Conservation (phyloP, 2,113 vertebrate genomes). For the Turdus rufiventris region DNA sequence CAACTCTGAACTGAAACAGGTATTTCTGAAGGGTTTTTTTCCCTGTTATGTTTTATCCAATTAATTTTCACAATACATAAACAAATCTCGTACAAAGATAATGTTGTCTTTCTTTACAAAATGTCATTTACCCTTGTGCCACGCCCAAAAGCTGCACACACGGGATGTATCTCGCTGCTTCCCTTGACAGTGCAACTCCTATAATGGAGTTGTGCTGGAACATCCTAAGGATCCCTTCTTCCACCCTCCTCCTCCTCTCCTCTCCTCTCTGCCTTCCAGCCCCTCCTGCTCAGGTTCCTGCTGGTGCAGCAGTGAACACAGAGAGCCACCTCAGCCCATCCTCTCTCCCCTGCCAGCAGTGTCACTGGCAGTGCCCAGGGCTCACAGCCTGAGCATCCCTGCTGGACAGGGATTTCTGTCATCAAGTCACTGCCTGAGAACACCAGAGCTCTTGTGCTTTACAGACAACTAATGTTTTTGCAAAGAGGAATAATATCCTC, state of each 20-base stretch:
- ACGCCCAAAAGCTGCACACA: background rate
- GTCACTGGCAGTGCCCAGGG: background rate
- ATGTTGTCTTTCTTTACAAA: background rate
- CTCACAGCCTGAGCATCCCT: background rate
- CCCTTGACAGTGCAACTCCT: accelerated
- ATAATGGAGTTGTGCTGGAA: background rate
- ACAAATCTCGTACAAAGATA: background rate
- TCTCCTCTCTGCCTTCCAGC: background rate
- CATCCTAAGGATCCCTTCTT: background rate
- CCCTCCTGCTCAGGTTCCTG: background rate
- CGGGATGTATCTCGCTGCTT: accelerated
- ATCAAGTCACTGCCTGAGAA: background rate
- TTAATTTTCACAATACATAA: background rate
- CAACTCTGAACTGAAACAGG: background rate
- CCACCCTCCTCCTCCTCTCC: background rate
- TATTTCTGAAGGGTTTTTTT: background rate
- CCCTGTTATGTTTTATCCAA: background rate
- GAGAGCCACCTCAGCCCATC: background rate
- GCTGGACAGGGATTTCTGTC: background rate
- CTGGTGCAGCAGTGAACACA: too few relatives aligned
- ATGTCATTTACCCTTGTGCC: background rate
- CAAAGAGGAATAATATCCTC: background rate
- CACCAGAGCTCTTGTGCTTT: background rate
- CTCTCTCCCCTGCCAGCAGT: background rate
- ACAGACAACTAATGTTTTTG: background rate